Base-by-base conservation (phyloP, 2,888 invertebrate species). In the Calephelis perditalis region DNA sequence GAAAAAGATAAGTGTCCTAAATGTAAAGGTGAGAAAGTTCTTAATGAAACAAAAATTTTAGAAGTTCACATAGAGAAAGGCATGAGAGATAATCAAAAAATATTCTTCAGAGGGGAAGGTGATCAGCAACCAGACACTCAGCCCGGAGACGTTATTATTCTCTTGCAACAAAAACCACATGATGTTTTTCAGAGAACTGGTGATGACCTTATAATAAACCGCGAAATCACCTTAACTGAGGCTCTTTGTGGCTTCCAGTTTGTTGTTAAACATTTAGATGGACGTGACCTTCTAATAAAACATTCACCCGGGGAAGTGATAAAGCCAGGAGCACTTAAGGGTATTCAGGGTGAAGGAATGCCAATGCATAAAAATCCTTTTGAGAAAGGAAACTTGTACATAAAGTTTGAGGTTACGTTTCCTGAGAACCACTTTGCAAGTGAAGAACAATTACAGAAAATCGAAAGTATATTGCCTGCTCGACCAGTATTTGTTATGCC, bases 31-130 rank as follows among this genome's bases (percentile, higher is more conserved):
- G 95, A 95, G 75, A 97, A 97, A 82, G 95, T 96, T 46, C 90
- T 94, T 63, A 95, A 95, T 74, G 95, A 97, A 79, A 94, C 94
- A 15, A 96, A 97, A 85, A 94, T 96, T 67, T 85, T 97, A 57
- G 97, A 97, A 80, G 96, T 98, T 9, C 94, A 95, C 77, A 93
- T 99, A 66, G 97, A 97, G 71, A 96, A 96, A 76, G 98, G 97
- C 43, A 97, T 97, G 95, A 92, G 92, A 66, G 95, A 98, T 74
- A 94, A 94, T 72, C 95, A 97, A 78, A 97, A 96, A 81, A 95
- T 98, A 66, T 92, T 93, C 71, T 97, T 98, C 78, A 90, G 94
- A 68, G 96, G 96, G 46, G 97, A 98, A 85, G 98, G 98, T 44
- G 97, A 98, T 81, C 98, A 98, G 75, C 92, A 95, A 89, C 96